These are phyloP conservation scores for Aphaenogaster ashmeadi DNA, from an alignment of 1,140 invertebrate species.

Conservation along the genomic window DNA sequence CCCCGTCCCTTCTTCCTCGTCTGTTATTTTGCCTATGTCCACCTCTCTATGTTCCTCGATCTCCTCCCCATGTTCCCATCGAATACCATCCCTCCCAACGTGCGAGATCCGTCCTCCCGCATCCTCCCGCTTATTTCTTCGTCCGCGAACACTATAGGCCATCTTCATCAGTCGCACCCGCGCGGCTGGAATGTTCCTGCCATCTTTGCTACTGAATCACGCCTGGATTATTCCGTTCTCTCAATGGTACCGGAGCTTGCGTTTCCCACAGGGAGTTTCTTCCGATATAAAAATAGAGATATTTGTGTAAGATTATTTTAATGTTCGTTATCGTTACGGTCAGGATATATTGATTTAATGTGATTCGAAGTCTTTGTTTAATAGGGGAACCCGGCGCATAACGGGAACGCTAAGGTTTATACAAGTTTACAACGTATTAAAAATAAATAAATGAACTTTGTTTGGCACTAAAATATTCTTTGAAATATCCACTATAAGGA, in stretches of 20 bases:
- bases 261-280: neutral
- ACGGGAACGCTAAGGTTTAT: too few relatives aligned
- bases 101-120: constrained; percentile 36
- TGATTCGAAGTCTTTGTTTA: too few relatives aligned
- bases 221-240: constrained; percentile 3
- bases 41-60: constrained; percentile 45
- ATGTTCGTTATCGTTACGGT: too few relatives aligned
- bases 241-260: neutral
- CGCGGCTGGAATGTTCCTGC: constrained; percentile 14
- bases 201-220: constrained; percentile 58
- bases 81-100: constrained; percentile 34
- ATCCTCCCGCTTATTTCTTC: constrained; percentile 9
- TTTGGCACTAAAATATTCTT: too few relatives aligned
- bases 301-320: too few relatives aligned
- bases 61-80: constrained; percentile 46
- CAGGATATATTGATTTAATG: too few relatives aligned
- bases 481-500: too few relatives aligned
- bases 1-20: constrained; percentile 23
- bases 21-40: constrained; percentile 53
- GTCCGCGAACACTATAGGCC: neutral
- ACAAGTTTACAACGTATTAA: too few relatives aligned
- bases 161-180: constrained; percentile 21
- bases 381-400: too few relatives aligned
- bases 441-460: too few relatives aligned
- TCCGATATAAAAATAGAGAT: neutral